Base-by-base conservation (phyloP, 2,113 vertebrate species). In the Nestor notabilis region DNA sequence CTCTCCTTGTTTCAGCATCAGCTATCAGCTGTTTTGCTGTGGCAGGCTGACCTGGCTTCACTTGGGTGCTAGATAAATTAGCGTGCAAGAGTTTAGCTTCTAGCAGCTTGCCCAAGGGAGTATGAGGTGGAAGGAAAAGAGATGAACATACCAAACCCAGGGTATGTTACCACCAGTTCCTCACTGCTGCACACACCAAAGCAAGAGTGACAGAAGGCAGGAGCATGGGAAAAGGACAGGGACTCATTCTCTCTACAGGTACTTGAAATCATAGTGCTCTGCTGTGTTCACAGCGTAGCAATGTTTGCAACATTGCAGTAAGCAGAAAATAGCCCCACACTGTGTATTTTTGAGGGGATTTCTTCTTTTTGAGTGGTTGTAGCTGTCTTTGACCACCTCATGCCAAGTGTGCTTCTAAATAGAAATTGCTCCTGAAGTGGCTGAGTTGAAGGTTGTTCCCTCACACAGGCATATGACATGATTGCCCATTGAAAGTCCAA, bases 401-500 rank as follows among this genome's bases (percentile, higher is more conserved):
- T 60, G 9, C 19, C 50, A 35, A 60, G 10, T 4, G 4, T 28
- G 28, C 27, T 81, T 74, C 74, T 37, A 55, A 76, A 89, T 5
- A 77, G 35, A 50, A 76, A 5, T 21, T 78, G 12, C 24, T 92
- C 11, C 47, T 50, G 39, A 19, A 71, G 43, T 3, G 5, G 0
- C 0, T 33, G 24, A 50, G 16, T 58, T 89, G 25, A 33, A 70
- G 37, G 20, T 61, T 86, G 61, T 17, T 89, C 24, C n/a, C 31
- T 91, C 28, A 35, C 31, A 41, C 1, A 4, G 6, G 11, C 17
- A 39, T 0, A 0, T 53, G 21, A 18, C 28, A 14, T 23, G 33
- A 46, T 55, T 87, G 66, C 50, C 39, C 15, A 17, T 3, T 58
- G 44, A 39, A 93, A 91, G 29, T 43, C 66, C 37, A 37, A 9